A percentile compares a stretch with the other conserved stretches of the same genome.
Evolutionary conservation across 1,140 invertebrate species (phyloP).

Genomic region (Streblospio benedicti): DNA sequence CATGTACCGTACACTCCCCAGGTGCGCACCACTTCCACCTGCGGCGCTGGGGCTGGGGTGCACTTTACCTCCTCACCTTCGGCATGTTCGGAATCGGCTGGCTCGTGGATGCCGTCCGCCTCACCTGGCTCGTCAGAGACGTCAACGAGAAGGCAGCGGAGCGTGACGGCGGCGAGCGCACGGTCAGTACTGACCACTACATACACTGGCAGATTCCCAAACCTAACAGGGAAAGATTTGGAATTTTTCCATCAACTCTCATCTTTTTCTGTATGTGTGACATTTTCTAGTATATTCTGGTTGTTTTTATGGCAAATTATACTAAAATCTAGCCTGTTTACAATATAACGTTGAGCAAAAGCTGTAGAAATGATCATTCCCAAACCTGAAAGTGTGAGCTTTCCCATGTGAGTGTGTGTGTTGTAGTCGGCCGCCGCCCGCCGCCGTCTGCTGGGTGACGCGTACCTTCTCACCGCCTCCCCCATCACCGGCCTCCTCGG

Average conservation of each 20-base stretch:
- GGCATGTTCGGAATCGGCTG: constrained; percentile 3
- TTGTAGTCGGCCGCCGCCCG: neutral
- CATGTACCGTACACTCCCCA: no score
- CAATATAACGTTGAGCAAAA: neutral
- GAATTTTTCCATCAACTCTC: neutral
- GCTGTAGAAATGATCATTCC: neutral
- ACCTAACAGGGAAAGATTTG: neutral
- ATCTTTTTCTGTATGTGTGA: neutral
- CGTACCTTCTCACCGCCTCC: no score
- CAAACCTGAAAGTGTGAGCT: neutral
- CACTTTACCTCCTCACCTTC: constrained; percentile 3
- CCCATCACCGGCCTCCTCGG: constrained; percentile 4
- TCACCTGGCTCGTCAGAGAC: neutral
- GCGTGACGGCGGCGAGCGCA: neutral
- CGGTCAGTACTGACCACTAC: neutral
- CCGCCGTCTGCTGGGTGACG: neutral
- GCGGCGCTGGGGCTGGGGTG: neutral
- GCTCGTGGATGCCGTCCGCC: neutral
- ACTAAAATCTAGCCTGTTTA: neutral
- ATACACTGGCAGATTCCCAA: neutral
- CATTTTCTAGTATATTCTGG: neutral
- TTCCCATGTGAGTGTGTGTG: neutral
- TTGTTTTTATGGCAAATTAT: neutral
- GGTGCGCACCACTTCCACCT: constrained; percentile 9
- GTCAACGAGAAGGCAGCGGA: neutral